Base-by-base conservation (phyloP, 2,888 invertebrate species). In the Oligia strigilis region DNA sequence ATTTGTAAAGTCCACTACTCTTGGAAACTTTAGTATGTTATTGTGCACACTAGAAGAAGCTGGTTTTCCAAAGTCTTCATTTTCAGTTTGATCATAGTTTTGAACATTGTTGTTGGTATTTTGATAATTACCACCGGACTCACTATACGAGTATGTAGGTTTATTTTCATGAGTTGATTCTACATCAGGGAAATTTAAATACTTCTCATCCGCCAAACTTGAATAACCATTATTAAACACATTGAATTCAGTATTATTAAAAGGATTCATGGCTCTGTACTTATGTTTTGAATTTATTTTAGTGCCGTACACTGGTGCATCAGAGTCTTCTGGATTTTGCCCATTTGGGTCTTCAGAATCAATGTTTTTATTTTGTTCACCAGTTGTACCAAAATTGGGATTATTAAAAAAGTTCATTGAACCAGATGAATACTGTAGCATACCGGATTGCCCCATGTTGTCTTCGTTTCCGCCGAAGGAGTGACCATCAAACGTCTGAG, bases 1-100 rank as follows among this genome's bases (percentile, higher is more conserved):
- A 81, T 95, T 95, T 2, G 96, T 96, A 83, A 96, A 97, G 90
- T 97, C 97, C 9, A 96, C 91, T 3, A 96, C 94, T 92, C 94
- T 95, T 19, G 93, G 95, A 90, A 94, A 96, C 83, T 95, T 95
- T 13, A 94, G 80, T 60, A 88, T 72, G 83, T 89, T 92, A 80
- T 89, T 92, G 77, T 90, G 90, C 40, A 89, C 80, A 80, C 90
- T 91, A 40, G 84, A 89, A 77, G 91, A 81, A 29, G 89, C 77
- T 13, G 92, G 85, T 80, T 94, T 93, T 29, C 88, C 86, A 81
- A 88, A 91, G 71, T 94, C 92, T 40, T 93, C 92, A 58, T 87
- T 85, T 77, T 92, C 92, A 40, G 88, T 84, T 6, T 92, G 80
- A 23, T 92, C 91, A 85, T 91, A 93, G 69, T 91, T 92, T 78